A percentile compares a stretch with the other conserved stretches of the same genome.
Evolutionary conservation across 37 sponge, comb jelly and placozoan genomes (phyloP).

Genomic region (Tethya wilhelma): DNA sequence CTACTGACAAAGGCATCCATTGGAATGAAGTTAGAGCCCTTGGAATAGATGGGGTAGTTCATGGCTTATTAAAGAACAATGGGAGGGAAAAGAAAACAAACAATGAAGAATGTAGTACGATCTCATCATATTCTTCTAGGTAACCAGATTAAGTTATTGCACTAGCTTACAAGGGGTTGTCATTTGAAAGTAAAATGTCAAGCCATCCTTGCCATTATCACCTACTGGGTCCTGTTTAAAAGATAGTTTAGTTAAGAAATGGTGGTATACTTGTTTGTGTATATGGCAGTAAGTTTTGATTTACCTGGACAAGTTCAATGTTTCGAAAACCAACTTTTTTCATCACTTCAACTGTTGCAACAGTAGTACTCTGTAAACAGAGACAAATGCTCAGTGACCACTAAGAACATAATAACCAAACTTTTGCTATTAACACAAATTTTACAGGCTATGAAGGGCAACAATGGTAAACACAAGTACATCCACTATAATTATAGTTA

Average conservation of each 20-base stretch:
- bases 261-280: background rate
- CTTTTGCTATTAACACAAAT: too few relatives aligned
- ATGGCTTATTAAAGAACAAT: background rate
- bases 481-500: too few relatives aligned
- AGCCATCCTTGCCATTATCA: slow-evolving; percentile 44
- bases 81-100: background rate
- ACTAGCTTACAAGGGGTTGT: too few relatives aligned
- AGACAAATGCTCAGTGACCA: background rate
- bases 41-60: slow-evolving; percentile 74
- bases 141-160: too few relatives aligned
- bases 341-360: background rate
- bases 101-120: background rate
- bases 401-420: too few relatives aligned
- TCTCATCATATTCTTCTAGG: too few relatives aligned
- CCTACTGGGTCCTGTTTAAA: slow-evolving; percentile 36
- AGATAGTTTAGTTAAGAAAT: background rate
- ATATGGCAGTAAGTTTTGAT: too few relatives aligned
- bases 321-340: slow-evolving; percentile 80
- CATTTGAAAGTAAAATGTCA: slow-evolving; percentile 82
- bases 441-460: too few relatives aligned
- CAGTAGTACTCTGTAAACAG: background rate
- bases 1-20: slow-evolving; percentile 88
- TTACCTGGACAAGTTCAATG: slow-evolving; percentile 78
- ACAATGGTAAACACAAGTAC: too few relatives aligned
- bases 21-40: slow-evolving; percentile 95